Base-by-base conservation (phyloP, 2,797 vertebrate species). In the Gila robusta region DNA sequence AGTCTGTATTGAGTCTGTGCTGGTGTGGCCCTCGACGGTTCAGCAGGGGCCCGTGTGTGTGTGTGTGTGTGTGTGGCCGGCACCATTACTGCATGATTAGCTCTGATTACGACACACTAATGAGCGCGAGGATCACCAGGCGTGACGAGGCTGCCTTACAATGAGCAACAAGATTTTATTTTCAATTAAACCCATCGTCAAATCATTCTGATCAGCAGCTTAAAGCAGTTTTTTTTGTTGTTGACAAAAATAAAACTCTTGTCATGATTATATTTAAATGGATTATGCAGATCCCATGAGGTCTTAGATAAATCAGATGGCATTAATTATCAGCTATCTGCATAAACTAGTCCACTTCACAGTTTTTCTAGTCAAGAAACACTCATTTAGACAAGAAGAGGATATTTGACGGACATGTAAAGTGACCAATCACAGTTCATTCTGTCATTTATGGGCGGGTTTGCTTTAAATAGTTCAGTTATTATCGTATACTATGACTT, bases 81-180 rank as follows among this genome's bases (percentile, higher is more conserved):
- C 74, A 87, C 90, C 90, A 86, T 86, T 79, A 91, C 89, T 85
- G 89, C 91, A 92, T 92, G 88, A 94, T 90, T 88, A 93, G 91
- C 77, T 90, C 84, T 87, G 91, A 95, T 93, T 94, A 91, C 73
- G 82, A 88, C 89, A 90, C 83, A 84, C 16, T 35, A 90, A 91
- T 84, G 8, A 73, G 62, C 17, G 87, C 83, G 86, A 76, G 89
- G 83, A 90, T 72, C 79, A 87, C 81, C 72, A 90, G 79, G 86
- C 90, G 87, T 87, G 83, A 89, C 69, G 80, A 81, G 81, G 70
- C 91, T 78, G 87, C 71, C 90, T 89, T 86, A 71, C 32, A 74
- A 52, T 77, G 79, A 81, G 87, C 82, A 88, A 78, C 76, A 56
- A 73, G 88, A 81, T 88, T 90, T 90, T 47, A 92, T 92, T 82